These are phyloP conservation scores for Pocota personata DNA, from an alignment of 2,888 invertebrate genomes.

Conservation along the genomic window DNA sequence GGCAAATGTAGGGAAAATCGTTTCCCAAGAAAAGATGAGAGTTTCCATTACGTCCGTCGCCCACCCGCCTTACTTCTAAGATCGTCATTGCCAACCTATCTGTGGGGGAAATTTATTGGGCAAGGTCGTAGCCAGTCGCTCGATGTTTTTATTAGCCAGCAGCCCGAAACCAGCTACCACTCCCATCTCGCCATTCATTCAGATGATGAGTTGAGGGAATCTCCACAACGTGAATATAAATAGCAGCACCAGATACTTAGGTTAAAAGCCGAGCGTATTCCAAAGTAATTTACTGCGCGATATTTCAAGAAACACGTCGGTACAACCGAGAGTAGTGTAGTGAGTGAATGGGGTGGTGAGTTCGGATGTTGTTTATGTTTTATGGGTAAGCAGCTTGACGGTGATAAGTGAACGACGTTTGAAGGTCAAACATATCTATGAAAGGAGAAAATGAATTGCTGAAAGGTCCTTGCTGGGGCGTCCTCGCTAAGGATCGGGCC, in stretches of 20 bases:
- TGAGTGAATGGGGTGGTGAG: slow-evolving; percentile 26
- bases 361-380: slow-evolving; percentile 48
- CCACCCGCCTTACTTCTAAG: background rate
- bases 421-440: slow-evolving; percentile 48
- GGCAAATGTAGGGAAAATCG: background rate
- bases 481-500: background rate
- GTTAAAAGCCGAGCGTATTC: slow-evolving; percentile 47
- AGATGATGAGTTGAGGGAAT: slow-evolving; percentile 31
- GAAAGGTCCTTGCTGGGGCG: slow-evolving; percentile 18
- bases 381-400: slow-evolving; percentile 38
- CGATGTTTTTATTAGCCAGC: slow-evolving; percentile 41
- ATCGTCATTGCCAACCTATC: slow-evolving; percentile 23
- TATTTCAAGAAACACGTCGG: slow-evolving; percentile 42
- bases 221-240: slow-evolving; percentile 34
- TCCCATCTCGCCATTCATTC: slow-evolving; percentile 2
- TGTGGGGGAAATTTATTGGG: slow-evolving; percentile 32
- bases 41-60: background rate
- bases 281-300: slow-evolving; percentile 49
- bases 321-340: background rate
- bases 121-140: slow-evolving; percentile 29
- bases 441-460: slow-evolving; percentile 43
- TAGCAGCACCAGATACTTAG: slow-evolving; percentile 41
- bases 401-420: slow-evolving; percentile 55
- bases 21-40: background rate
- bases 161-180: background rate